phyloP scores from a whole-genome alignment of 2,888 invertebrate species.

The Lochmaea crataegi region DNA sequence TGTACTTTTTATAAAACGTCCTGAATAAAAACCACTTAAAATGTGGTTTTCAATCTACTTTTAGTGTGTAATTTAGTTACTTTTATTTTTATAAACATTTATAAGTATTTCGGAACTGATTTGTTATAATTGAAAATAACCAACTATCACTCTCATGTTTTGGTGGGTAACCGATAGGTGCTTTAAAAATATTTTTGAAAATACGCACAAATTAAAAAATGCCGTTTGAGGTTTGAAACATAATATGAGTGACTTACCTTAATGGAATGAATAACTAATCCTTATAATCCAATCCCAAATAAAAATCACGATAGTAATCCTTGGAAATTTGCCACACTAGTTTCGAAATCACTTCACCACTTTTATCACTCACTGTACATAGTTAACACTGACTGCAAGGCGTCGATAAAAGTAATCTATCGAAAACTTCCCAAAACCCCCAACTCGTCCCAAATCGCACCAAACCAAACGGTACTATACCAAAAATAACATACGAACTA shows the following conservation, averaged over 20 bases:
- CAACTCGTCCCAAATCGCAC: slow-evolving; percentile 42
- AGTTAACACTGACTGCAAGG: slow-evolving; percentile 26
- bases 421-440: slow-evolving; percentile 29
- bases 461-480: slow-evolving; percentile 50
- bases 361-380: slow-evolving; percentile 24
- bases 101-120: too few species aligned
- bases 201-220: too few species aligned
- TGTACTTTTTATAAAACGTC: too few species aligned
- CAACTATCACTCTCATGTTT: too few species aligned
- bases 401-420: slow-evolving; percentile 6
- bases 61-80: too few species aligned
- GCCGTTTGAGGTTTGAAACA: neutral
- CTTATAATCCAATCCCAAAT: slow-evolving; percentile 37
- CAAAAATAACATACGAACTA: slow-evolving; percentile 53
- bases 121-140: too few species aligned
- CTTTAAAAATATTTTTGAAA: too few species aligned
- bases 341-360: slow-evolving; percentile 23
- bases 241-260: slow-evolving; percentile 32
- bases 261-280: slow-evolving; percentile 29
- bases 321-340: slow-evolving; percentile 29
- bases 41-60: too few species aligned
- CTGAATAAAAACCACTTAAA: too few species aligned
- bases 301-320: slow-evolving; percentile 31
- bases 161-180: too few species aligned
- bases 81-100: too few species aligned